These are phyloP conservation scores for Arothron firmamentum DNA, from an alignment of 2,113 vertebrate species.

Conservation along the genomic window DNA sequence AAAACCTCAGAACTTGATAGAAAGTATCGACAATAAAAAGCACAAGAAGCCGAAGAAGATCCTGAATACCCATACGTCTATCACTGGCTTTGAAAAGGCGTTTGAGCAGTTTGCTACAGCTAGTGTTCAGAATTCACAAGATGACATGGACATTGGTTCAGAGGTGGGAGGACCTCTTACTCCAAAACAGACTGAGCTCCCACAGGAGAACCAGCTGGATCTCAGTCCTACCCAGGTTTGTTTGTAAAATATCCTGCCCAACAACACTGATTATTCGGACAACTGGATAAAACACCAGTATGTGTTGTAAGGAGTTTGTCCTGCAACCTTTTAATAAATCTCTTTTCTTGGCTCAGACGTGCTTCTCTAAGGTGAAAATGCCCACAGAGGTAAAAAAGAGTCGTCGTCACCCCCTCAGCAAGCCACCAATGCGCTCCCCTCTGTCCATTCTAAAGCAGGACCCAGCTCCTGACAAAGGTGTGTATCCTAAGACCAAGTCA, in stretches of 20 bases:
- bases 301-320: too few relatives aligned
- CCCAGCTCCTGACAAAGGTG: conserved; percentile 85
- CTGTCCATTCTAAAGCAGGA: conserved; percentile 92
- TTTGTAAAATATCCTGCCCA: conserved; percentile 2
- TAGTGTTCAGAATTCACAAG: background rate
- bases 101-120: conserved; percentile 78
- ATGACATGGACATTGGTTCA: background rate
- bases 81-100: conserved; percentile 78
- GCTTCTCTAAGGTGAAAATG: conserved; percentile 84
- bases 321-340: too few relatives aligned
- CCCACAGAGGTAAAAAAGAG: conserved; percentile 94
- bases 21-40: conserved; percentile 60
- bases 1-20: conserved; percentile 27
- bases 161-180: conserved; percentile 25
- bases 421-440: conserved; percentile 86
- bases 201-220: conserved; percentile 23
- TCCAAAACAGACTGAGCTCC: conserved; percentile 21
- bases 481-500: background rate
- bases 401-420: conserved; percentile 88
- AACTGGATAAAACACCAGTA: too few relatives aligned
- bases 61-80: conserved; percentile 17
- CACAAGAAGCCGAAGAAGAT: conserved; percentile 63
- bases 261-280: background rate
- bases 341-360: conserved; percentile 59
- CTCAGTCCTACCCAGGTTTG: conserved; percentile 41